Evolutionary conservation across 2,888 invertebrate species (phyloP).

Genomic region (Coelopa pilipes): DNA sequence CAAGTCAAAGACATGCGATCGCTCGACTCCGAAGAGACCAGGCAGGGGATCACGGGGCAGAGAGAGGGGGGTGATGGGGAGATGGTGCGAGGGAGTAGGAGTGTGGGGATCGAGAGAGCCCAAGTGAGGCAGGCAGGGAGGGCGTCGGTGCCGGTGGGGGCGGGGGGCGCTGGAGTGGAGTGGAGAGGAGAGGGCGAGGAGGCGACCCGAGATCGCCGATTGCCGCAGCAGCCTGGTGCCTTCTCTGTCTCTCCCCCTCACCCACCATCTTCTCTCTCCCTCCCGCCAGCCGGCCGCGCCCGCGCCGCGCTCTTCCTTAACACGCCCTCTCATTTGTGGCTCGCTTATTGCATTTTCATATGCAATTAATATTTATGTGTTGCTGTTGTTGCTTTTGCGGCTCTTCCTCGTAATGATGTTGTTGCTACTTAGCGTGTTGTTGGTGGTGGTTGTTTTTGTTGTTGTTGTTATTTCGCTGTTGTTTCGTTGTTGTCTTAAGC

Average conservation of each 20-base stretch:
- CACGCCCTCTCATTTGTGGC: conserved; percentile 37
- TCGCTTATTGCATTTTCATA: conserved; percentile 49
- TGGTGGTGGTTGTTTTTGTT: conserved; percentile 8
- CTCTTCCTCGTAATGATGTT: conserved; percentile 11
- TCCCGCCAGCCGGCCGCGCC: background rate
- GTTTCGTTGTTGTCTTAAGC: background rate
- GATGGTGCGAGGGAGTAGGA: no score
- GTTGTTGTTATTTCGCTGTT: conserved; percentile 4
- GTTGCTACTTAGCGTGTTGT: conserved; percentile 6
- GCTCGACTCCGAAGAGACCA: background rate
- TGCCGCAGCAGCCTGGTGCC: background rate
- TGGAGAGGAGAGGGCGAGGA: background rate
- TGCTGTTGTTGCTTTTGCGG: conserved; percentile 14
- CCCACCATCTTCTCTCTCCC: conserved; percentile 27
- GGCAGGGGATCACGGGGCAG: background rate
- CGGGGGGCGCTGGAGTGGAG: no score
- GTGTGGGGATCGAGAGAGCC: no score
- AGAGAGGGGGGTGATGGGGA: no score
- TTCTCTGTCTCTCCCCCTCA: background rate
- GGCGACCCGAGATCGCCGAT: background rate
- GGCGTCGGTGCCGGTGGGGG: no score
- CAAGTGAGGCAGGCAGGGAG: no score
- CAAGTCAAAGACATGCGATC: conserved; percentile 31
- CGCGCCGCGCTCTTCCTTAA: background rate
- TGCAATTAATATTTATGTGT: conserved; percentile 46